phyloP scores from a whole-genome alignment of 2,797 vertebrate genomes.

The Astyanax mexicanus region DNA sequence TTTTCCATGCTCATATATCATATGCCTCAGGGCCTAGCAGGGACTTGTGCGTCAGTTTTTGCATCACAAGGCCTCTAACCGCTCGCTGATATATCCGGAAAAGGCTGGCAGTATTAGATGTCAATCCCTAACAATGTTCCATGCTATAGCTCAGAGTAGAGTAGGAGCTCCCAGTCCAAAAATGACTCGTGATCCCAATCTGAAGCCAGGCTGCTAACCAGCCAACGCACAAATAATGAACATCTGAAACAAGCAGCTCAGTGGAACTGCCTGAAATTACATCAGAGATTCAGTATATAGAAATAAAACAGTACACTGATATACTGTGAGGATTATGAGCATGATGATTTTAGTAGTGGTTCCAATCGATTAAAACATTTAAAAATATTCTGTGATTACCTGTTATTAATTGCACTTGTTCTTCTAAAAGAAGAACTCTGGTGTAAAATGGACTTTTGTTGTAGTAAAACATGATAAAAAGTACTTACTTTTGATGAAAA shows the following conservation, averaged over 20 bases:
- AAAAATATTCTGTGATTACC: no score
- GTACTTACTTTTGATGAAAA: no score
- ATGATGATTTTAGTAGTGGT: no score
- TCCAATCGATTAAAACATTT: no score
- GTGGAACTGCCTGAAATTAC: neutral
- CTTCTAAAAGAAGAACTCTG: no score
- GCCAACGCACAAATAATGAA: constrained; percentile 63
- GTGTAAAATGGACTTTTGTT: no score
- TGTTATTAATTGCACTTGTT: no score
- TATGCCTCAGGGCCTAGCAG: neutral
- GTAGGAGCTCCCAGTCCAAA: constrained; percentile 41
- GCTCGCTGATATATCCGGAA: constrained; percentile 21
- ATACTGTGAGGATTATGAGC: no score
- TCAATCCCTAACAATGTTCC: constrained; percentile 43
- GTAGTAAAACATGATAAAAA: no score
- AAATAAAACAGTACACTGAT: neutral
- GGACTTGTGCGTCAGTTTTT: constrained; percentile 10
- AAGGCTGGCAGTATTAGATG: constrained; percentile 45
- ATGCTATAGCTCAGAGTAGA: constrained; percentile 11
- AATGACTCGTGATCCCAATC: constrained; percentile 50
- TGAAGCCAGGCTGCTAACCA: constrained; percentile 53
- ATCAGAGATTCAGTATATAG: neutral
- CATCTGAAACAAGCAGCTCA: neutral
- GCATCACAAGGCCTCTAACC: constrained; percentile 11
- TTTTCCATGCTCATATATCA: constrained; percentile 11